These are phyloP conservation scores for Ctenodactylus gundi DNA, from an alignment of 2,113 vertebrate species.

Conservation along the genomic window DNA sequence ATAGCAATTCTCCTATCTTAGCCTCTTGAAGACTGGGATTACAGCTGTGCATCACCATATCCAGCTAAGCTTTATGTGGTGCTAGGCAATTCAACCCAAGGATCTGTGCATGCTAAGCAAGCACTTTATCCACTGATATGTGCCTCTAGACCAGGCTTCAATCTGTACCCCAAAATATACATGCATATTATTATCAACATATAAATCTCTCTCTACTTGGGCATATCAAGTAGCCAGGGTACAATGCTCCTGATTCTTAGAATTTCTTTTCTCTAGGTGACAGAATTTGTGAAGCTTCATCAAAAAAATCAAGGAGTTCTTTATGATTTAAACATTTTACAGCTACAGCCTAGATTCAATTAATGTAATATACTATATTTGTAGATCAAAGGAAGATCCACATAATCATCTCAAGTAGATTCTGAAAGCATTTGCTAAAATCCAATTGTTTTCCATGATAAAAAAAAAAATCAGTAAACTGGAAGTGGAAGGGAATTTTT, in stretches of 20 bases:
- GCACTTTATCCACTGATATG: too few relatives aligned
- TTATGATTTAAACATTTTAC: neutral
- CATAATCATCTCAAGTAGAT: neutral
- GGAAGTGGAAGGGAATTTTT: neutral
- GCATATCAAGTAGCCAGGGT: neutral
- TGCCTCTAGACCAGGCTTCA: too few relatives aligned
- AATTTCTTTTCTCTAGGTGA: neutral
- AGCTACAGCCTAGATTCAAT: neutral
- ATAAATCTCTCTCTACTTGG: neutral
- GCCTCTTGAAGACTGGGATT: too few relatives aligned
- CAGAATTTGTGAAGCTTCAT: neutral
- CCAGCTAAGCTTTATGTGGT: too few relatives aligned
- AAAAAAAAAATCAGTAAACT: neutral
- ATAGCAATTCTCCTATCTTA: too few relatives aligned
- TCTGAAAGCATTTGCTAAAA: neutral
- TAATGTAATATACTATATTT: neutral
- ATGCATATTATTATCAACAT: neutral
- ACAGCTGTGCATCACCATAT: too few relatives aligned
- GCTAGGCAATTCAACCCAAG: too few relatives aligned
- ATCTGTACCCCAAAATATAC: neutral
- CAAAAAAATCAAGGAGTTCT: neutral
- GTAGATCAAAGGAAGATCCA: neutral
- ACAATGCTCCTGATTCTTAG: neutral
- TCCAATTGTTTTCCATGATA: neutral
- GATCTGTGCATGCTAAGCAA: too few relatives aligned